These are phyloP conservation scores for Bimastos eiseni DNA, from an alignment of 2,888 invertebrate genomes.

Conservation along the genomic window DNA sequence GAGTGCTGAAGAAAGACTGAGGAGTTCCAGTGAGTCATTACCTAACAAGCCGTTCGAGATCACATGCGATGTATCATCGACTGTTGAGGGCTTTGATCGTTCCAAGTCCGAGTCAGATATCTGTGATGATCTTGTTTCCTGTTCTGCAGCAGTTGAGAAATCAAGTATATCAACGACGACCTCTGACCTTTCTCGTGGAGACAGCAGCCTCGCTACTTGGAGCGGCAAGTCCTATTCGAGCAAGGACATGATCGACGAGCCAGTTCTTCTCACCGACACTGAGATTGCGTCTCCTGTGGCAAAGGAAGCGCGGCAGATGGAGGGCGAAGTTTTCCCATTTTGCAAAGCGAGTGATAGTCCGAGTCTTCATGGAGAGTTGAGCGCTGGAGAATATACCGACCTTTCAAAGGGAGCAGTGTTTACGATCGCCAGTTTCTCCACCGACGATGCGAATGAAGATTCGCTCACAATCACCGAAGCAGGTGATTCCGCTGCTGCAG, in stretches of 20 bases:
- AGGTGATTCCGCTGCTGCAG: background rate
- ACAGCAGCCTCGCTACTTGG: background rate
- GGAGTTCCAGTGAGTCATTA: background rate
- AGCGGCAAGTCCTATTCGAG: constrained; percentile 2
- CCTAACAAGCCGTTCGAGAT: background rate
- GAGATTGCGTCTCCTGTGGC: background rate
- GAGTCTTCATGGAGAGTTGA: background rate
- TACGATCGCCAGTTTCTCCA: background rate
- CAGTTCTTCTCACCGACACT: background rate
- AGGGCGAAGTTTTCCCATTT: background rate
- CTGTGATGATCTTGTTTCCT: background rate
- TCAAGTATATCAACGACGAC: background rate
- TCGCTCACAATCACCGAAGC: background rate
- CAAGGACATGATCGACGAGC: constrained; percentile 14
- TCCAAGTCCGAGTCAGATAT: constrained; percentile 8
- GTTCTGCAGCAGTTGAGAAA: background rate
- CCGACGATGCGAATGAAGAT: background rate
- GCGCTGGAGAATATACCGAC: background rate
- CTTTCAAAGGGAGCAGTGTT: background rate
- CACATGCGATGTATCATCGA: background rate
- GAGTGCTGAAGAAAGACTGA: background rate
- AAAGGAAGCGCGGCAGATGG: background rate
- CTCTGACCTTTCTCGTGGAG: background rate
- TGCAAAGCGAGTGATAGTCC: background rate
- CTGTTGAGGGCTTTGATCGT: background rate